These are phyloP conservation scores for Rhyzopertha dominica DNA, from an alignment of 1,140 invertebrate genomes.

Conservation along the genomic window DNA sequence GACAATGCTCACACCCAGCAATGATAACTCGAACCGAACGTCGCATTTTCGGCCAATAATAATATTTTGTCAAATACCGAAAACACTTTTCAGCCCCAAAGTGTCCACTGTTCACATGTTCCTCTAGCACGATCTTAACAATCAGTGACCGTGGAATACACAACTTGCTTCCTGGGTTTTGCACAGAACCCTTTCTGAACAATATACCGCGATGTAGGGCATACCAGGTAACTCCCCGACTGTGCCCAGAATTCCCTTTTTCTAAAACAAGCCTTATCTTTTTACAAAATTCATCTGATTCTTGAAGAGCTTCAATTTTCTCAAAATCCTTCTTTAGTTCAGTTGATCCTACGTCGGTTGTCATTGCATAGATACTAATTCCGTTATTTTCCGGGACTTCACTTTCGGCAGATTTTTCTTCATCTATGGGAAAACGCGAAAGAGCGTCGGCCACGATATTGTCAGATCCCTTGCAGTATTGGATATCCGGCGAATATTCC, in stretches of 20 bases:
- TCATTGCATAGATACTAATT: too few species aligned
- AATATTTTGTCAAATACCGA: neutral
- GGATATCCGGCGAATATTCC: constrained; percentile 4
- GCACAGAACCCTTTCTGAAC: neutral
- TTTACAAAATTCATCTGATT: constrained; percentile 3
- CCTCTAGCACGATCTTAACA: neutral
- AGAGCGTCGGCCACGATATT: constrained; percentile 5
- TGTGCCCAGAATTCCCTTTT: too few species aligned
- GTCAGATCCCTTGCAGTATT: constrained; percentile 10
- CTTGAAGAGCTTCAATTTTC: neutral
- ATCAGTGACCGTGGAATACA: neutral
- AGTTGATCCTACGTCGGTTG: too few species aligned
- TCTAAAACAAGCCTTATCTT: neutral
- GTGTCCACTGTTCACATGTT: constrained; percentile 10
- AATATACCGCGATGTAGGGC: constrained; percentile 2
- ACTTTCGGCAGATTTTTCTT: neutral
- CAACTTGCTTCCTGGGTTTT: constrained; percentile 1
- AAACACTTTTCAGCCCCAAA: constrained; percentile 1
- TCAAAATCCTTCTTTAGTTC: neutral
- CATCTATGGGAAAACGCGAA: constrained; percentile 2
- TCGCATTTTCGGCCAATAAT: constrained; percentile 8
- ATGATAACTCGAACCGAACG: neutral
- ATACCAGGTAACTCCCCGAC: neutral
- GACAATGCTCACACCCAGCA: constrained; percentile 4
- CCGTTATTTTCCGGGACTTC: constrained; percentile 4